phyloP scores from a whole-genome alignment of 2,797 vertebrate species.

The Ceyx erithaca region DNA sequence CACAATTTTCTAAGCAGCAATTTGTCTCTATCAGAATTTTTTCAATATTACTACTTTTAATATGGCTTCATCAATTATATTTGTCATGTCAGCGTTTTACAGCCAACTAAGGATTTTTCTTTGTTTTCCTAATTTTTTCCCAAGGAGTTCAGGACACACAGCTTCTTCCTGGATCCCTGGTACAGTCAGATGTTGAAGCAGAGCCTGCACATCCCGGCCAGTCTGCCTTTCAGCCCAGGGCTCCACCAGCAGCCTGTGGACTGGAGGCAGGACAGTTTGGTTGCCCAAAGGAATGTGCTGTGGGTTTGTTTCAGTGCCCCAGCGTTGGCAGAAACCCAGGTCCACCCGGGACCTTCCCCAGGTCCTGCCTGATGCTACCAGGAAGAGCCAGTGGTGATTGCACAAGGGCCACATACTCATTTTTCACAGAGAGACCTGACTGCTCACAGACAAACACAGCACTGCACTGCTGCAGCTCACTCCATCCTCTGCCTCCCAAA shows the following conservation, averaged over 20 bases:
- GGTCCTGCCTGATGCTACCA: not conserved
- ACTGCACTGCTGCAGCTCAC: not conserved
- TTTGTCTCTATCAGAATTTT: not conserved
- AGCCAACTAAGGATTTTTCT: not conserved
- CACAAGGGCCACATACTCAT: not conserved
- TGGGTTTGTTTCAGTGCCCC: not conserved
- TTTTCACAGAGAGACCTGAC: not conserved
- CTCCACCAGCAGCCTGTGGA: not conserved
- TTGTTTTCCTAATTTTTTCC: not conserved
- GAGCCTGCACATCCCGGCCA: not conserved
- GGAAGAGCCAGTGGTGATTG: not conserved
- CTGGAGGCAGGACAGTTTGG: not conserved
- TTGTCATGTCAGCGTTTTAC: not conserved
- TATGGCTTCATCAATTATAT: not conserved
- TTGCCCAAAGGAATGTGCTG: not conserved
- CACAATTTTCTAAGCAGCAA: not conserved
- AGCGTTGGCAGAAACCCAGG: not conserved
- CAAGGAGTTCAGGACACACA: not conserved
- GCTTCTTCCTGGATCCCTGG: not conserved
- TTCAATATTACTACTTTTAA: not conserved
- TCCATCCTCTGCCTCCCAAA: not conserved
- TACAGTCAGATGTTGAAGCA: not conserved
- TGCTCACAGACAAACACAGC: not conserved
- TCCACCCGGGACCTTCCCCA: not conserved
- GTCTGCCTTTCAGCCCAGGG: not conserved